Evolutionary conservation across 2,797 vertebrate genomes (phyloP).

Genomic region (Hafferia zeledoni): DNA sequence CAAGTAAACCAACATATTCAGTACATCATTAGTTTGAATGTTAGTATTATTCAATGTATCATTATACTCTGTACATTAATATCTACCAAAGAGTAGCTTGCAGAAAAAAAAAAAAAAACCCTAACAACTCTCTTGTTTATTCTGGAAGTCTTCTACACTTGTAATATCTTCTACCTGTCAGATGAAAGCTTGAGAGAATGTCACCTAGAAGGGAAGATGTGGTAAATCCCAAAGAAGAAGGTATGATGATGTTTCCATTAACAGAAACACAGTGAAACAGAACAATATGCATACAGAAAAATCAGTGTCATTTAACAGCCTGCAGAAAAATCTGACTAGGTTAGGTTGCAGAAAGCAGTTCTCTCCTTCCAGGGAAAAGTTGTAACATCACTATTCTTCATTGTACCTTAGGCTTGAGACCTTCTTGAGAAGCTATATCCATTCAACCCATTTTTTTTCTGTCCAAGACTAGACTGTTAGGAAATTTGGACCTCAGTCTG

Average conservation of each 20-base stretch:
- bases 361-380: not conserved
- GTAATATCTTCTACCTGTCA: not conserved
- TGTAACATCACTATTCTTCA: not conserved
- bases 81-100: not conserved
- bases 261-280: not conserved
- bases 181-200: not conserved
- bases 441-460: not conserved
- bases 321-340: not conserved
- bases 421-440: not conserved
- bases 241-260: not conserved
- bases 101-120: not conserved
- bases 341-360: not conserved
- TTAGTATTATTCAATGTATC: not conserved
- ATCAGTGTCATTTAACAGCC: not conserved
- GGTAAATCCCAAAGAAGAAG: not conserved
- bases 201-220: not conserved
- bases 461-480: not conserved
- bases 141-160: not conserved
- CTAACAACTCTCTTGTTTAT: not conserved
- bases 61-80: not conserved
- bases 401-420: not conserved
- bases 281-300: not conserved
- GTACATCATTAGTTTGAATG: not conserved
- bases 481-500: not conserved
- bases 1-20: constrained; percentile 15